Evolutionary conservation across 2,113 vertebrate species (phyloP).

Genomic region (Chamaetylas fuelleborni): DNA sequence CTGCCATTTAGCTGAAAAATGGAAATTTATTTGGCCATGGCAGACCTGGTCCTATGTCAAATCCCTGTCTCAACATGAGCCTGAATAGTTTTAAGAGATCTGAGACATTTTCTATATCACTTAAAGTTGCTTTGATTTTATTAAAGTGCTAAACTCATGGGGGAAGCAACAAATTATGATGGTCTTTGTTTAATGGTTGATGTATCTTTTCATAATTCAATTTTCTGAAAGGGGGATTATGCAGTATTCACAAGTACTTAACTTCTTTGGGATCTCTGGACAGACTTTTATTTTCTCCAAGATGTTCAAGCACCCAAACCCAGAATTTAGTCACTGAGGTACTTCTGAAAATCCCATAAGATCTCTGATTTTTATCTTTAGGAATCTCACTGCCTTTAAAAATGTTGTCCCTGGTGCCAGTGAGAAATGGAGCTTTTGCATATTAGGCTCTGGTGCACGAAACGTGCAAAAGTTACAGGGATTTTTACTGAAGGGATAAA

Average conservation of each 20-base stretch:
- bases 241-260: neutral
- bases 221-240: neutral
- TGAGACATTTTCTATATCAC: neutral
- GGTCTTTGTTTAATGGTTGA: neutral
- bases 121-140: neutral
- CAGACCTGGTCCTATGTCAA: neutral
- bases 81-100: neutral
- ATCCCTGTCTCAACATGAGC: neutral
- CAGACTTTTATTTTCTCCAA: neutral
- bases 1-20: neutral
- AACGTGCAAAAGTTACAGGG: neutral
- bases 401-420: neutral
- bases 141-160: neutral
- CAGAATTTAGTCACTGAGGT: neutral
- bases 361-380: neutral
- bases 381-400: neutral
- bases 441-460: neutral
- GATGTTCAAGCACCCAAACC: neutral
- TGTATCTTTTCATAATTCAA: neutral
- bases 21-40: neutral
- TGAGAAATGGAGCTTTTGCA: neutral
- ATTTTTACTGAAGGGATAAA: constrained; percentile 17
- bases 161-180: neutral
- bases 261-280: neutral
- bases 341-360: neutral